These are phyloP conservation scores for Zelostemma sp. DNA, from an alignment of 1,140 invertebrate species.

Conservation along the genomic window DNA sequence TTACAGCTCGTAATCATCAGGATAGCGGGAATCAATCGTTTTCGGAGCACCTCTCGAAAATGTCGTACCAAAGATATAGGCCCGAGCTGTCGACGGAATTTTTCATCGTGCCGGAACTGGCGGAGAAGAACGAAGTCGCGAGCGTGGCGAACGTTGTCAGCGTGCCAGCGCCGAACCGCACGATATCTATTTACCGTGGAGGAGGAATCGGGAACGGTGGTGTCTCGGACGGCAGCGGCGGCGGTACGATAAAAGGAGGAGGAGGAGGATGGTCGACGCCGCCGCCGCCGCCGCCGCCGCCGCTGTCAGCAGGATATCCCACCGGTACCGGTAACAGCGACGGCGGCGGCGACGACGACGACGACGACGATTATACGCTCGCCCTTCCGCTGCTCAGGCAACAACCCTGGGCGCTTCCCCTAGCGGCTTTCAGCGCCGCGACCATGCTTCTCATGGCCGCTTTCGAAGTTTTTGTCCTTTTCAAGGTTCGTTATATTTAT, in stretches of 20 bases:
- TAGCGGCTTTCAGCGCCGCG: constrained; percentile 82
- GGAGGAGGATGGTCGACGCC: too few species aligned
- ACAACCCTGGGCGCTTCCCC: constrained; percentile 88
- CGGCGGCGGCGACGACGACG: too few species aligned
- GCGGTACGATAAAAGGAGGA: too few species aligned
- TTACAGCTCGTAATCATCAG: constrained; percentile 23
- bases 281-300: not conserved
- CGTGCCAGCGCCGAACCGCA: constrained; percentile 59
- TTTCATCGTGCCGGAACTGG: constrained; percentile 74
- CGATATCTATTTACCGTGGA: constrained; percentile 52
- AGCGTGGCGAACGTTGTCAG: constrained; percentile 64
- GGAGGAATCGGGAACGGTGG: constrained; percentile 18
- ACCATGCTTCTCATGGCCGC: constrained; percentile 84
- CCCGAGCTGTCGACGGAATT: constrained; percentile 83
- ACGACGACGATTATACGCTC: constrained; percentile 28
- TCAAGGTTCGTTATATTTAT: constrained; percentile 71
- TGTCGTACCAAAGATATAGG: constrained; percentile 22
- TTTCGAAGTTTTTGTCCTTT: constrained; percentile 92
- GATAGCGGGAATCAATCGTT: constrained; percentile 5
- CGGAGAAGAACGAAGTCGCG: constrained; percentile 52
- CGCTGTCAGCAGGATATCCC: constrained; percentile 16
- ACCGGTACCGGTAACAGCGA: too few species aligned
- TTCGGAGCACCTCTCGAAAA: constrained; percentile 19
- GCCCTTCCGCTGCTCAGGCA: constrained; percentile 71
- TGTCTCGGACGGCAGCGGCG: too few species aligned